Base-by-base conservation (phyloP, 2,888 invertebrate species). In the Invenusta paracnida region DNA sequence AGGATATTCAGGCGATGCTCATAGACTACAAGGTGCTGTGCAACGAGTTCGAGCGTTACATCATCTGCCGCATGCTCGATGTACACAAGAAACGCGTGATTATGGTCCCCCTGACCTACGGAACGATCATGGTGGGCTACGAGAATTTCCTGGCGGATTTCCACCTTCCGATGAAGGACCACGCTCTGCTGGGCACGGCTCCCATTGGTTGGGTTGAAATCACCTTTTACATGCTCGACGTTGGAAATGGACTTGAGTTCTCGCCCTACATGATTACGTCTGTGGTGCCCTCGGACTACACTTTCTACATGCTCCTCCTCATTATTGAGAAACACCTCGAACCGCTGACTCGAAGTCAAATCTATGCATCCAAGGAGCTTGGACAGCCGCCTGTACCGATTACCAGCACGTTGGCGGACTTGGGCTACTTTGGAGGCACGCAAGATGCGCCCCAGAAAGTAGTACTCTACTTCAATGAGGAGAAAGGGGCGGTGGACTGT, bases 1-100 rank as follows among this genome's bases (percentile, higher is more conserved):
- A 82, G n/a, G 29, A 82, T 82, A 17, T 82, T n/a, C 5, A 29
- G n/a, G 82, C 82, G 2, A 29, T 27, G 27, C 29, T 82, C 11
- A 28, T 82, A n/a, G 82, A 82, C 29, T 29, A 28, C 11, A 27
- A n/a, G 2, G 82, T 29, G 2, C 82, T 29, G 29, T 82, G 82
- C 29, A 82, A 82, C 29, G 82, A 13, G 2, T 29, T 82, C 2
- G 82, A 82, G 29, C 23, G 82, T 5, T 29, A 82, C 29, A 82
- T 82, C 2, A 17, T 82, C 5, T 27, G 29, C 29, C 23, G 82
- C 5, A 25, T 82, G 5, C n/a, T 82, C 2, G 82, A 82, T 29
- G n/a, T 29, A 5, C 5, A 29, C 11, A 25, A 82, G 48, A 5
- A 48, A 17, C 5, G 48, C 5, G 48, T 48, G 17, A 48, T 48